Evolutionary conservation across 2,113 vertebrate genomes (phyloP).

Genomic region (Sorex araneus): DNA sequence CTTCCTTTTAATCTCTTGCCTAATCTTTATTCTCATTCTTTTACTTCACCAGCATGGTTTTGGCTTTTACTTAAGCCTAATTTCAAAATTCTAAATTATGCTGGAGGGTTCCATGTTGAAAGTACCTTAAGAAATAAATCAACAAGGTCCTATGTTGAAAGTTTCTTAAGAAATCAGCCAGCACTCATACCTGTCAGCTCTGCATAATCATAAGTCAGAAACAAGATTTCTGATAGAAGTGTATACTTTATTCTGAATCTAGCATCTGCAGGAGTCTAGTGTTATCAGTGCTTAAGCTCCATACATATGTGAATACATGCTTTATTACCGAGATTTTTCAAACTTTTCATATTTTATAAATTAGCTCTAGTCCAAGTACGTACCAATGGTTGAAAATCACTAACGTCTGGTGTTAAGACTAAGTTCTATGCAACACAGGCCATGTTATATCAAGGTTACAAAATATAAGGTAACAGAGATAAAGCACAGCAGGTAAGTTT

Average conservation of each 20-base stretch:
- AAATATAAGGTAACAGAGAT: too few relatives aligned
- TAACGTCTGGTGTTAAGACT: neutral
- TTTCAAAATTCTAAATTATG: conserved; percentile 61
- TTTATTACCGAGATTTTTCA: too few relatives aligned
- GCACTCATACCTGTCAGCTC: neutral
- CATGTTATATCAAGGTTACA: neutral
- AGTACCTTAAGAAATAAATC: conserved; percentile 45
- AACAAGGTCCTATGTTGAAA: conserved; percentile 15
- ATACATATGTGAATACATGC: too few relatives aligned
- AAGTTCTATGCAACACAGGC: conserved; percentile 42
- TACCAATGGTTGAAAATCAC: too few relatives aligned
- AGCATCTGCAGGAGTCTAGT: too few relatives aligned
- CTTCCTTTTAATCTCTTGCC: conserved; percentile 40
- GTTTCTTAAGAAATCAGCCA: conserved; percentile 11
- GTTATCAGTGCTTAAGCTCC: neutral
- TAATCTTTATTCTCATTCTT: conserved; percentile 43
- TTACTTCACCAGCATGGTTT: conserved; percentile 19
- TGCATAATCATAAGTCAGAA: conserved; percentile 4
- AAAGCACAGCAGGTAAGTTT: too few relatives aligned
- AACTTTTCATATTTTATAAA: too few relatives aligned
- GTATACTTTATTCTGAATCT: too few relatives aligned
- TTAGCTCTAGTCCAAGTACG: too few relatives aligned
- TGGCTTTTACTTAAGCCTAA: conserved; percentile 43
- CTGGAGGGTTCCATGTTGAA: conserved; percentile 40
- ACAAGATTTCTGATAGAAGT: conserved; percentile 64